Evolutionary conservation across 2,888 invertebrate species (phyloP), one percentile per base, ranked within the genome.

Genomic region (Noctua comes): DNA sequence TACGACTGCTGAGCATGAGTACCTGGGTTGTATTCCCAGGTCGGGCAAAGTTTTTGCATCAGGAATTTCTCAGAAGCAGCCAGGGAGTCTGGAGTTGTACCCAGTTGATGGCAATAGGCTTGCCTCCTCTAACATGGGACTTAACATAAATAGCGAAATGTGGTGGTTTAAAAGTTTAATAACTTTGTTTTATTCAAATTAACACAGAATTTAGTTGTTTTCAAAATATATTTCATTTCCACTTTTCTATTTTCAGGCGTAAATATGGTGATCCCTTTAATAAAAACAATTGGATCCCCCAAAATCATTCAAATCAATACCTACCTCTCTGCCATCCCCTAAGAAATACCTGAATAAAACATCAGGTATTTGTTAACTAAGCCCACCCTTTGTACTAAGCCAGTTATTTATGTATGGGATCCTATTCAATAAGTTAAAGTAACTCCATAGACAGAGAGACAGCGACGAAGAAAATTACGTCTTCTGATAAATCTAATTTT

Each of bases 401-500:
- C 77, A 72, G 80, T 86, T 90, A 89, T 89, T 89, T 90, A 89
- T 87, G 85, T 88, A 88, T 85, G 88, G 88, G 84, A 84, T 85
- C 82, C 83, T 83, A 86, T 87, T 88, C 88, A 88, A 91, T 91
- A 90, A 90, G 88, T 88, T 88, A 87, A 89, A 89, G 87, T 87
- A 88, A 82, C 86, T 83, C 84, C 73, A 77, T 80, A 84, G 75
- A 11, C 79, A 10, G 36, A 69, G 87, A 88, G 84, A 40, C 72
- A 64, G 69, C 54, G 69, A 36, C 79, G 65, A 66, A 48, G 6
- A 64, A 66, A 64, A 76, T 79, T n/a, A 68, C 76, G 43, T 70
- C 78, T 82, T 80, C 77, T 48, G 11, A 77, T 72, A 68, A 84
- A 86, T 82, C 46, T 68, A 80, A 87, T 86, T 82, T 73, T 54